Conservation (phyloP, 2,797 vertebrate genomes). For the Semotilus atromaculatus region DNA sequence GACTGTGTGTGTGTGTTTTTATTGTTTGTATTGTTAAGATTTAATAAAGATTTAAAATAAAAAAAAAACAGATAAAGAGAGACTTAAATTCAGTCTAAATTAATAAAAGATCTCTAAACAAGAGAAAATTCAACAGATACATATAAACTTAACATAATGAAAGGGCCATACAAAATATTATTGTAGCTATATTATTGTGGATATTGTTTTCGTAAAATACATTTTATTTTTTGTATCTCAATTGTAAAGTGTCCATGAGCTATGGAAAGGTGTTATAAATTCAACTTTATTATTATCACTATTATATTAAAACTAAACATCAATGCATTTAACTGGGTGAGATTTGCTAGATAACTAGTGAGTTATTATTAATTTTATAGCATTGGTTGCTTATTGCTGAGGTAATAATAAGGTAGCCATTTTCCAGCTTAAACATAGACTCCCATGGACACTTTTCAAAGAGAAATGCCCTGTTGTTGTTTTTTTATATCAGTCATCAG, state of each 20-base stretch:
- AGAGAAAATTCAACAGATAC: too few species aligned
- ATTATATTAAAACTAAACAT: neutral
- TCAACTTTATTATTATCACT: too few species aligned
- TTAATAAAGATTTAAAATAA: too few species aligned
- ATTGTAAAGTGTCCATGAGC: neutral
- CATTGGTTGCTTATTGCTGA: neutral
- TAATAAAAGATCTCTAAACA: neutral
- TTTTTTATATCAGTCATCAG: conserved; percentile 20
- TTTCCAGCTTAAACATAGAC: neutral
- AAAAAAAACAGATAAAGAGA: too few species aligned
- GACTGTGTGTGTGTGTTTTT: too few species aligned
- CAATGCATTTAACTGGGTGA: neutral
- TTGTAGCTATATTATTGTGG: neutral
- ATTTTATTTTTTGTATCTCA: neutral
- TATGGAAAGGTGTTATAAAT: neutral
- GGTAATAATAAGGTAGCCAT: neutral
- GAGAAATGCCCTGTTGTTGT: neutral
- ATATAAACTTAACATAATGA: neutral
- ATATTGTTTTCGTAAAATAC: neutral
- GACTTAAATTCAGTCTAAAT: neutral
- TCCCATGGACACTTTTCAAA: neutral
- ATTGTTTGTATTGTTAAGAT: too few species aligned
- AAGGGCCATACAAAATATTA: neutral
- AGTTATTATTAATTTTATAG: too few species aligned
- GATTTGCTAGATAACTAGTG: neutral